These are phyloP conservation scores for Balanococcus diminutus DNA, from an alignment of 2,888 invertebrate species.

Conservation along the genomic window DNA sequence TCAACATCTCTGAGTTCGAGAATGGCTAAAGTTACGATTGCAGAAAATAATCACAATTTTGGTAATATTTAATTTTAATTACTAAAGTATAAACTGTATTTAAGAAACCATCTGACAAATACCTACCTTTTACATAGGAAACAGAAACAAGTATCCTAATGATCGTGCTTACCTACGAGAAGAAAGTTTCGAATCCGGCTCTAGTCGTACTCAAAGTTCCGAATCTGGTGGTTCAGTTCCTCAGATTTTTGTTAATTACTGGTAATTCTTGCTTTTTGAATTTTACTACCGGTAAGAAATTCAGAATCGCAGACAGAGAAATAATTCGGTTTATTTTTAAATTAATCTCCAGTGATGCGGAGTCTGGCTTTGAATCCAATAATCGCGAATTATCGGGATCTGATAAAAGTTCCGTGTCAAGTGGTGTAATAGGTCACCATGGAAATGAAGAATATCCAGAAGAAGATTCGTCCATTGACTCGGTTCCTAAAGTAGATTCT, in stretches of 20 bases:
- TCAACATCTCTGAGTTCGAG: constrained; percentile 33
- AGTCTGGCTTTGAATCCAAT: constrained; percentile 42
- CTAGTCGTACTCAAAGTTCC: constrained; percentile 55
- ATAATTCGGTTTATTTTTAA: no score
- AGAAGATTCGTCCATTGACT: constrained; percentile 39
- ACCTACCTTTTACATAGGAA: background rate
- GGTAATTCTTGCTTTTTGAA: constrained; percentile 28
- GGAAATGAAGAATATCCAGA: constrained; percentile 46
- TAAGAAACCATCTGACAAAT: no score
- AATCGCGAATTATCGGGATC: constrained; percentile 43
- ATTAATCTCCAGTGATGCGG: constrained; percentile 20
- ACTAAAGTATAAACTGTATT: no score
- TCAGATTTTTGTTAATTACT: constrained; percentile 51
- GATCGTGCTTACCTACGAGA: constrained; percentile 34
- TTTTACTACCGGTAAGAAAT: background rate
- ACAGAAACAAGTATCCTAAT: constrained; percentile 26
- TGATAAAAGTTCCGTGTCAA: constrained; percentile 48
- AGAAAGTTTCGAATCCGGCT: constrained; percentile 46
- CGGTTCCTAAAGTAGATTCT: constrained; percentile 42
- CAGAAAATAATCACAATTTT: constrained; percentile 11
- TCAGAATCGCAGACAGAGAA: no score
- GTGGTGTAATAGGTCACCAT: constrained; percentile 2
- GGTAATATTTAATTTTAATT: constrained; percentile 12
- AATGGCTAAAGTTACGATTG: constrained; percentile 25
- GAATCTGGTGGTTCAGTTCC: constrained; percentile 56